Evolutionary conservation across 2,113 vertebrate genomes (phyloP), one percentile per base, ranked within the genome.

Genomic region (Orthonyx spaldingii): DNA sequence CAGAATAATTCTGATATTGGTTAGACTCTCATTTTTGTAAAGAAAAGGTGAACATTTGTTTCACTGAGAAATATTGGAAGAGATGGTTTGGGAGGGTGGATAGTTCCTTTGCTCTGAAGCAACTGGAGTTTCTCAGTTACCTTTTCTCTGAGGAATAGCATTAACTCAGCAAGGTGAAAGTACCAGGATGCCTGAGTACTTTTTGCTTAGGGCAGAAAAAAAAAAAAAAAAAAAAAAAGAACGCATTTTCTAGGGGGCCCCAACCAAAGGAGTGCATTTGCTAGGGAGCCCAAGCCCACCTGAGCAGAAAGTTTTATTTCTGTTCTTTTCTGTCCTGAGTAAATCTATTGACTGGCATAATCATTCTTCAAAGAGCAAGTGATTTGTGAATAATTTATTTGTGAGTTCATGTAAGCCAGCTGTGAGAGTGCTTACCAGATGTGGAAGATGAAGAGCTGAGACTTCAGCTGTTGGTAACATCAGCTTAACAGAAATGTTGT

Each of bases 401-500:
- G 8, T 65, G 71, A 88, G 46, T 75, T 84, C 66, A 72, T 46
- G 68, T 35, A 88, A 93, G 59, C 71, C 94, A 96, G 49, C 70
- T 96, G 78, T 80, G 70, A 88, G 65, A 89, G 37, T 17, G 56
- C 59, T 88, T 65, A 61, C 59, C 79, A 93, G 94, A 90, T 83
- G 82, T 69, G 70, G 78, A 80, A 79, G 53, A 90, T 17, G 66
- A 95, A 79, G 63, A 90, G 32, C 37, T 37, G 70, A 94, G 66
- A 69, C 22, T 85, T 86, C 77, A 89, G 49, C 76, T 61, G 37
- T 41, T 0, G 1, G 24, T 65, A 88, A 80, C 32, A 72, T 35
- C 53, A 57, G n/a, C 46, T 90, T 79, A 57, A 60, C 52, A 87
- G 52, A 75, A 90, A 87, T 18, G 8, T 41, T 66, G 13, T 37